Base-by-base conservation (phyloP, 2,797 vertebrate genomes). In the Tapera naevia region DNA sequence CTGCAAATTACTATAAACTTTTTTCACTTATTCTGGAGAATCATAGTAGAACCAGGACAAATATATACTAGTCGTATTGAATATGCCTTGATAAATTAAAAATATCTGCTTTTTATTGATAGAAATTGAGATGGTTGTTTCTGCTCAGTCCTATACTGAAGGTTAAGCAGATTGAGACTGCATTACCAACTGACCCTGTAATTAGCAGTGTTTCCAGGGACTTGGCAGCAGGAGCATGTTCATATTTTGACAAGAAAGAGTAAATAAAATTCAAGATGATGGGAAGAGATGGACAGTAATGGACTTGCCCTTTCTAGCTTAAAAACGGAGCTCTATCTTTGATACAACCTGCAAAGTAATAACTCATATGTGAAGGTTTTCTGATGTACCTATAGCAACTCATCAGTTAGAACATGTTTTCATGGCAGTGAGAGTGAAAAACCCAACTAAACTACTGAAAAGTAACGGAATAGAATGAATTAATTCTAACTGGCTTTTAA, bases 401-500 rank as follows among this genome's bases (percentile, higher is more conserved):
- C 0, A 0, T 46, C 67, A 21, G 11, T 75, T 62, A 92, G 82
- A 71, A 88, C 89, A 82, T 15, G 39, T 69, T 79, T 86, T 75
- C 39, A 18, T 58, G 79, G 81, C 53, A 51, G 17, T n/a, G 46
- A 48, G 12, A 65, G n/a, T 65, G 37, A 46, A 89, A 89, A 88
- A 17, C 0, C 1, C 65, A 75, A 50, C 13, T 10, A 43, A 86
- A 46, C 41, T 50, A 60, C n/a, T 57, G 67, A 51, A 62, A 92
- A 81, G 33, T 17, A 56, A 60, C 51, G 65, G 45, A 76, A 82
- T 11, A 51, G 46, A 61, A 61, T 37, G 13, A 72, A 62, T 78
- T 94, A 51, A 82, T 67, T 87, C 74, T 28, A 80, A 24, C n/a
- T 39, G 71, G 43, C 28, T 64, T 93, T 93, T 70, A 90, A 94